phyloP scores from a whole-genome alignment of 1,140 invertebrate species.

The Drosophila tropicalis region DNA sequence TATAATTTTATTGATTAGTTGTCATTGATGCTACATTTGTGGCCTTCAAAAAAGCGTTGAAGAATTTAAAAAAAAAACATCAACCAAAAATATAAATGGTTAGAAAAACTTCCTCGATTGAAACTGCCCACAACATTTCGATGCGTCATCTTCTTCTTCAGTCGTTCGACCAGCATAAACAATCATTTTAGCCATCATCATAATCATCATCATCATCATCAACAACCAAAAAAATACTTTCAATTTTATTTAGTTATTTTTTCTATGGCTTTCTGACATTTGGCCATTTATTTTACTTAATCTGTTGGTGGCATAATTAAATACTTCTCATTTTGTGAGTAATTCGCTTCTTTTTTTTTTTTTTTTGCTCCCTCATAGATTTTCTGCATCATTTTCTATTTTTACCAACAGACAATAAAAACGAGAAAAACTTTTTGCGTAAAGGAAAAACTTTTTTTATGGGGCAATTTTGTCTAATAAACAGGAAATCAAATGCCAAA shows the following conservation, averaged over 20 bases:
- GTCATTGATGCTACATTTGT: conserved; percentile 56
- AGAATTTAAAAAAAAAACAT: conserved; percentile 48
- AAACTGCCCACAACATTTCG: conserved; percentile 60
- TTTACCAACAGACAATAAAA: conserved; percentile 31
- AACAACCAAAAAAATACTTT: conserved; percentile 40
- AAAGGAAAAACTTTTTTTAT: conserved; percentile 50
- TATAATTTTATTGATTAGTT: conserved; percentile 70
- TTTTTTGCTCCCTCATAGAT: conserved; percentile 28
- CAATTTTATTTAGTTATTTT: conserved; percentile 33
- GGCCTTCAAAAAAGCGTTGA: conserved; percentile 52
- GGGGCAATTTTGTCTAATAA: conserved; percentile 54
- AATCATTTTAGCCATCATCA: conserved; percentile 8
- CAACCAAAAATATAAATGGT: not conserved
- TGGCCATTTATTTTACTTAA: conserved; percentile 64
- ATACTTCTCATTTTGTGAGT: conserved; percentile 9
- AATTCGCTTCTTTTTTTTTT: not conserved
- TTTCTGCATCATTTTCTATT: conserved; percentile 60
- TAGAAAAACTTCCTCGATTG: conserved; percentile 53
- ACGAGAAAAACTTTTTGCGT: conserved; percentile 55
- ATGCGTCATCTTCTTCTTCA: conserved; percentile 51
- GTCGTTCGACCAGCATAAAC: conserved; percentile 34
- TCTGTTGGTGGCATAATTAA: conserved; percentile 58
- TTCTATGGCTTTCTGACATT: conserved; percentile 54
- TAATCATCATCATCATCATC: conserved; percentile 29
- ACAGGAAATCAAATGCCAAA: conserved; percentile 71